Evolutionary conservation across 1,140 invertebrate species (phyloP).

Genomic region (Watersipora subatra): DNA sequence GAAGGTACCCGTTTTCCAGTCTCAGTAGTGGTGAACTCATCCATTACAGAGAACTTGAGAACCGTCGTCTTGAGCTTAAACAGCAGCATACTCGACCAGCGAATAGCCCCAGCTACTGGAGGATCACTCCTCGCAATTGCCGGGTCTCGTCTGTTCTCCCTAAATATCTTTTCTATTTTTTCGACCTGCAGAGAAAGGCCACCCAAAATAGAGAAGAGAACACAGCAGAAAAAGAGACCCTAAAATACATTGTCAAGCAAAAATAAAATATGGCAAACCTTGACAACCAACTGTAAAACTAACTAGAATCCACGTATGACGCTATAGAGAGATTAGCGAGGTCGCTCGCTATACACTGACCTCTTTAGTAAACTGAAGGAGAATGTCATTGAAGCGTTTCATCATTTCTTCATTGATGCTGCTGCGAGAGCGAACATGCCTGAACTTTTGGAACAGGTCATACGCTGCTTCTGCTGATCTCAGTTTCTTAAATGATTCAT

Average conservation of each 20-base stretch:
- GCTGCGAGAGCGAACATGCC: slow-evolving; percentile 53
- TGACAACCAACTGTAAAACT: too few species aligned
- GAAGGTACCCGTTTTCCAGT: background rate
- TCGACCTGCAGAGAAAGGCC: background rate
- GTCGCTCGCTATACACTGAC: too few species aligned
- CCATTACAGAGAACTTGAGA: slow-evolving; percentile 47
- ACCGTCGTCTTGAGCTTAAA: slow-evolving; percentile 55
- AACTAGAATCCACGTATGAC: too few species aligned
- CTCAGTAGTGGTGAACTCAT: background rate
- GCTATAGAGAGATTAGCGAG: too few species aligned
- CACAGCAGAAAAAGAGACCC: too few species aligned
- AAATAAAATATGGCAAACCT: too few species aligned
- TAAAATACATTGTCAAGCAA: too few species aligned
- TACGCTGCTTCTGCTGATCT: slow-evolving; percentile 59
- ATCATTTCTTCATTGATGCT: slow-evolving; percentile 51
- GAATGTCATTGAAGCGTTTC: slow-evolving; percentile 60
- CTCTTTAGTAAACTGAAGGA: slow-evolving; percentile 61
- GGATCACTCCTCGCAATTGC: slow-evolving; percentile 57
- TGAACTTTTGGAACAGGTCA: slow-evolving; percentile 56
- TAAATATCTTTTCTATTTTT: slow-evolving; percentile 20
- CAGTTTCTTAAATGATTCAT: slow-evolving; percentile 59
- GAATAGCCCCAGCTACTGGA: slow-evolving; percentile 57
- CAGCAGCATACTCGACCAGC: slow-evolving; percentile 58
- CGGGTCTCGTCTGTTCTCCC: slow-evolving; percentile 52
- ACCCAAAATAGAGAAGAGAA: too few species aligned